Evolutionary conservation across 2,113 vertebrate species (phyloP), one percentile per base, ranked within the genome.

Genomic region (Sinocyclocheilus anshuiensis): DNA sequence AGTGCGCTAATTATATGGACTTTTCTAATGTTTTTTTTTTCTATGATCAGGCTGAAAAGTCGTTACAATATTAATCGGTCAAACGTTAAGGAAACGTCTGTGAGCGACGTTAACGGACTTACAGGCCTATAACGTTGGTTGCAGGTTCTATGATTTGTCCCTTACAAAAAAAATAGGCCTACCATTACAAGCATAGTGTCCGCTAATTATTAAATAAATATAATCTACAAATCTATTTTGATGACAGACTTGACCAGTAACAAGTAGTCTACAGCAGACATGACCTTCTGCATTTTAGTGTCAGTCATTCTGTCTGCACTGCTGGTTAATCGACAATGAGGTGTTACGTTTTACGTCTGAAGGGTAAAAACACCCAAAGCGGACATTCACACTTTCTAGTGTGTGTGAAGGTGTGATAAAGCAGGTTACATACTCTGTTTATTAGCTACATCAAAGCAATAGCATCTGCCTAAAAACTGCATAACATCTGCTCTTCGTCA

Each of bases 321-420:
- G 9, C 4, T 13, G 42, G 24, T 67, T 63, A 48, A 29, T 18
- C 48, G 29, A 39, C 22, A 26, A 22, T 74, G 16, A 63, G 53
- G 85, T 87, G 88, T 78, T 65, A 33, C 15, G 3, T 29, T 85
- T 85, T 15, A 65, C 85, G 10, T 22, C 11, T 61, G 0, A 61
- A 16, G 24, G 3, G 6, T 10, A 24, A 33, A n/a, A 48, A 57
- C 11, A 59, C 33, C n/a, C 55, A 63, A 50, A 83, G 86, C 45
- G 71, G 10, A 50, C 83, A 67, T 87, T 87, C 83, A 80, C 86
- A 85, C 78, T 77, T 85, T 75, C 3, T 36, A 36, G 4, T 36
- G 36, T 5, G 36, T 36, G 36, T 36, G 36, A 36, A 36, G 65
- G 71, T 26, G 85, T 77, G 72, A 45, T 24, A 63, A 61, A 12